phyloP scores from a whole-genome alignment of 2,888 invertebrate genomes.

The Trachelus stipa region DNA sequence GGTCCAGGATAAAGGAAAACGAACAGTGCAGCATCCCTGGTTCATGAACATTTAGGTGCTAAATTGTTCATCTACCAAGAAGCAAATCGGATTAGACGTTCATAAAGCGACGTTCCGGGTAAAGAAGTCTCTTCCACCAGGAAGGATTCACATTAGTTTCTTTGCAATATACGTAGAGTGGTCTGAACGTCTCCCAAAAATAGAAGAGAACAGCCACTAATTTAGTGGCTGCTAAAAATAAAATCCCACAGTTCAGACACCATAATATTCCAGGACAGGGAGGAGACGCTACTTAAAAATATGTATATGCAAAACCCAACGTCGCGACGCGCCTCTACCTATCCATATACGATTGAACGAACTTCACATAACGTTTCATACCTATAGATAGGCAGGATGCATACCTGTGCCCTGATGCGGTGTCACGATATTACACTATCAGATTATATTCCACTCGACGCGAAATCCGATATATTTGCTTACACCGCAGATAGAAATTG shows the following conservation, averaged over 20 bases:
- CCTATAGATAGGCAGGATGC: not conserved
- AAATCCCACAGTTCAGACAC: conserved; percentile 51
- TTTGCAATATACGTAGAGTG: conserved; percentile 43
- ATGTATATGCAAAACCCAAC: conserved; percentile 9
- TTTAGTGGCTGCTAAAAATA: conserved; percentile 62
- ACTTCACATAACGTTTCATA: not conserved
- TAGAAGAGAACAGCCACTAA: conserved; percentile 57
- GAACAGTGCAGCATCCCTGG: not conserved
- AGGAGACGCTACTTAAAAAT: conserved; percentile 31
- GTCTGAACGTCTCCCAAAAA: conserved; percentile 51
- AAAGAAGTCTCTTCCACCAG: not conserved
- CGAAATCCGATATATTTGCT: not conserved
- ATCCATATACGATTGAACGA: not conserved
- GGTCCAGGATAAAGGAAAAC: not conserved
- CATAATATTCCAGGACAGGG: conserved; percentile 44
- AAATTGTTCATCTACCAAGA: not conserved
- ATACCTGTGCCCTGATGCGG: not conserved
- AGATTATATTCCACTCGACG: not conserved
- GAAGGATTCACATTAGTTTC: conserved; percentile 41
- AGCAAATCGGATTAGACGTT: not conserved
- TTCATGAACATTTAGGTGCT: not conserved
- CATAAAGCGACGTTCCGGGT: not conserved
- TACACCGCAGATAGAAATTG: not conserved
- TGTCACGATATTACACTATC: not conserved
- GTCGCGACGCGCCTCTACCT: not conserved